Evolutionary conservation across 2,797 vertebrate genomes (phyloP), one percentile per base, ranked within the genome.

Genomic region (Nyctibius grandis): DNA sequence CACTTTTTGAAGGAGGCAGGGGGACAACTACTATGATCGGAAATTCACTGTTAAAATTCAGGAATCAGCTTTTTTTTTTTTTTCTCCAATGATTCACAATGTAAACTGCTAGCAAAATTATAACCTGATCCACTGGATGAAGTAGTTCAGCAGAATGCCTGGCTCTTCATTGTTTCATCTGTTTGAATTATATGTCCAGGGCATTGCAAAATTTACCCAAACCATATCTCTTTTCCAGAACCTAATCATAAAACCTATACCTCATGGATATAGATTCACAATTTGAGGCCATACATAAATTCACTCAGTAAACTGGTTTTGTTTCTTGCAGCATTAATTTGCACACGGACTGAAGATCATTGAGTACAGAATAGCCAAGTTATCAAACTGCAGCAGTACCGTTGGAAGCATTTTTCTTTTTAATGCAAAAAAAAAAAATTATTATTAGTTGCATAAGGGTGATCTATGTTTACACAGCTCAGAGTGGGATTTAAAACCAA

Each of bases 391-490:
- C 93, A 96, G 91, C 91, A 96, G 67, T 38, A 82, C 63, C 93
- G 85, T 84, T 76, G 48, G 78, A 83, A 63, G 38, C 19, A 23
- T 28, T 36, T 61, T 82, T 93, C 6, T 69, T 88, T 93, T 80
- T 11, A 34, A 97, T 67, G 67, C 77, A 93, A 93, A 91, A 90
- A 88, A 72, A 84, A 93, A 91, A 90, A 88, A 72, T 84, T 95
- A 96, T 93, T 97, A 97, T 89, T 95, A 95, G 74, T 60, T 93
- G 75, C 64, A 42, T 80, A 88, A 85, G 89, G 90, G 86, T 95
- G 77, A 94, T 95, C 93, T 94, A 75, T 89, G 95, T 97, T 97
- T 95, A 97, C 91, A 96, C 53, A 96, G 96, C 91, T 92, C 92
- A 94, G 90, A 97, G 94, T 33, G 96, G 83, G 89, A 96, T 97